Conservation (phyloP, 2,113 vertebrate species). For the Apistogramma diplotaenia region DNA sequence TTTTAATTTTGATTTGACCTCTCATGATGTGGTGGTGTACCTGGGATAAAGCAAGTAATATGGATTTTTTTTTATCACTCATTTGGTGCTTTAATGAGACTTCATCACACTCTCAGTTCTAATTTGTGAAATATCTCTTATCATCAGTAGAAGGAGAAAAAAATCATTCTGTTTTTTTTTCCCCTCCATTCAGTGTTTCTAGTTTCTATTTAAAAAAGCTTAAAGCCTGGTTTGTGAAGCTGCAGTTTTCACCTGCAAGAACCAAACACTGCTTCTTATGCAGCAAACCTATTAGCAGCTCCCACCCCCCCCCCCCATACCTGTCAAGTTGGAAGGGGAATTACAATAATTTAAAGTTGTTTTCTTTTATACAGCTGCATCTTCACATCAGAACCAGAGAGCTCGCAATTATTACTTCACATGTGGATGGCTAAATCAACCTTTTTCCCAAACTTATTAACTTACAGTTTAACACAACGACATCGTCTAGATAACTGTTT, state of each 20-base stretch:
- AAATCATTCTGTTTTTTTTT: not conserved
- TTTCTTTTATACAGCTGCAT: not conserved
- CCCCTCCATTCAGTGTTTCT: not conserved
- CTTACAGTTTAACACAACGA: not conserved
- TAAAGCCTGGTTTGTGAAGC: not conserved
- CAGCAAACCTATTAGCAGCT: not conserved
- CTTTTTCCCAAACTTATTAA: not conserved
- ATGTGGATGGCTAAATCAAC: not conserved
- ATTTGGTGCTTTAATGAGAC: not conserved
- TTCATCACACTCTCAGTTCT: not conserved
- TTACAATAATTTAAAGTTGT: not conserved
- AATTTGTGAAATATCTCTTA: not conserved
- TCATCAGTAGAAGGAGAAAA: not conserved
- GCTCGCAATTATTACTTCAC: not conserved
- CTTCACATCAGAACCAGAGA: not conserved
- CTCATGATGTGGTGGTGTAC: not conserved
- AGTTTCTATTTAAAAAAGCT: not conserved
- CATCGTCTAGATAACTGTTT: not conserved
- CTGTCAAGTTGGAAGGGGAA: not conserved
- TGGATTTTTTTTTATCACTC: not conserved
- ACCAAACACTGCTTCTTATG: not conserved
- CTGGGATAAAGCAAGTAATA: not conserved
- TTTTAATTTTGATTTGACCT: not conserved
- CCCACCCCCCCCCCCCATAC: rapidly evolving
- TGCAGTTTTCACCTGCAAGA: not conserved